Percentiles rank a stretch among this genome's conserved stretches.
Conservation (phyloP, 2,797 vertebrate genomes). For the Muraenolepis orangiensis region DNA sequence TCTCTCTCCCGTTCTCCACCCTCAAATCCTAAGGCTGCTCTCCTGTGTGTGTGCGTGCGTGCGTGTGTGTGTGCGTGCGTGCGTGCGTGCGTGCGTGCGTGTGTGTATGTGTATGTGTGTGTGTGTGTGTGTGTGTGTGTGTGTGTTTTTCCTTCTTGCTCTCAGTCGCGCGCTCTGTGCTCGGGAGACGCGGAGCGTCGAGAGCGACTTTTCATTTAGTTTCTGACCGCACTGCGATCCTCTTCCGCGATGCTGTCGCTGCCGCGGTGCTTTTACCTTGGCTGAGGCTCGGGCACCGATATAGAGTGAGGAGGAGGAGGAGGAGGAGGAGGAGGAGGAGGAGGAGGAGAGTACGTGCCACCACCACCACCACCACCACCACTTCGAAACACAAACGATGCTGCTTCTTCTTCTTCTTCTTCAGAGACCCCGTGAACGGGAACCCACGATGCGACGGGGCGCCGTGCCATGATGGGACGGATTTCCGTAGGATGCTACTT, state of each 20-base stretch:
- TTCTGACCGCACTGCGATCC: slow-evolving; percentile 48
- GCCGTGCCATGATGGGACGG: slow-evolving; percentile 70
- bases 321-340: no score
- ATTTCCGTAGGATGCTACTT: slow-evolving; percentile 60
- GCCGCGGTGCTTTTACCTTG: neutral
- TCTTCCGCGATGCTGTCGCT: slow-evolving; percentile 37
- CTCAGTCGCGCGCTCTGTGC: neutral
- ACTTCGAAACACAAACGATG: slow-evolving; percentile 57
- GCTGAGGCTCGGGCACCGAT: slow-evolving; percentile 20
- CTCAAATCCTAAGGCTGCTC: slow-evolving; percentile 10
- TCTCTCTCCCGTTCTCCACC: slow-evolving; percentile 16
- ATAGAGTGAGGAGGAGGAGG: neutral
- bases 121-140: no score
- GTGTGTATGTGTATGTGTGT: no score
- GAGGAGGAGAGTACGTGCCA: neutral
- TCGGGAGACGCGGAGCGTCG: neutral
- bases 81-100: neutral
- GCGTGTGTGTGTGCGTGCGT: neutral
- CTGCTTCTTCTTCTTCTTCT: no score
- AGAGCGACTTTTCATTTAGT: slow-evolving; percentile 26
- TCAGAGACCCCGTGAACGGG: slow-evolving; percentile 39
- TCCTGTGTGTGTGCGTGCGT: neutral
- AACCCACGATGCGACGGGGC: slow-evolving; percentile 57
- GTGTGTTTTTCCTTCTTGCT: no score
- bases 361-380: slow-evolving; percentile 19